Evolutionary conservation across 1,140 invertebrate species (phyloP), one percentile per base, ranked within the genome.

Genomic region (Heliconius melpomene): DNA sequence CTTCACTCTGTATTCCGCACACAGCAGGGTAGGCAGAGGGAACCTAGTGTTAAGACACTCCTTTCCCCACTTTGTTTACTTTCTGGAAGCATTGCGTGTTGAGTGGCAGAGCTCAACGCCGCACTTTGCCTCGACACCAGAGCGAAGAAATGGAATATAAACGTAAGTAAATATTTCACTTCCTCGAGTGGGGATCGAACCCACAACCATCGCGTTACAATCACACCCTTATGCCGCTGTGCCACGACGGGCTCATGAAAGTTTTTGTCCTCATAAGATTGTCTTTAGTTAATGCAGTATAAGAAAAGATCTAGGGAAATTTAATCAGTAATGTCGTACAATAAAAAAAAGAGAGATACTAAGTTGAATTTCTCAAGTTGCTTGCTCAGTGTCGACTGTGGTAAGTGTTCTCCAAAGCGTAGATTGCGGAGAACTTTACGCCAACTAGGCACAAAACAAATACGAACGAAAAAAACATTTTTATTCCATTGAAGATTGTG

Each of bases 361-460:
- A 50, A 50, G 72, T 52, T 75, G 54, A 60, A 75, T 32, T 75
- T 54, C 74, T 75, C 74, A 75, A 75, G 74, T 75, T 57, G 74
- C 54, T 75, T 38, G 74, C 32, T 75, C 52, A 75, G 74, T 57
- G 46, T 57, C 74, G 74, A 54, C 74, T 57, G 36, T 60, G 54
- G 74, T 57, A 36, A 75, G 74, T 75, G 54, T 36, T 36, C 50
- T 72, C 20, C 71, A 72, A 66, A 57, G 18, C 74, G 38, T 20
- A 75, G 74, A 75, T 57, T 75, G 32, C 74, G 46, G 52, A 29
- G 36, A 50, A 46, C 52, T 75, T 75, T n/a, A 8, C 18, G 74
- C 54, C 46, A 36, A 57, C 52, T 36, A 20, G 38, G 72, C 50
- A 50, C 38, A 29, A 74, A 74, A 74, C 38, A 74, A 36, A 54